These are phyloP conservation scores for Phyllotis vaccarum DNA, from an alignment of 2,797 vertebrate species.

Conservation along the genomic window DNA sequence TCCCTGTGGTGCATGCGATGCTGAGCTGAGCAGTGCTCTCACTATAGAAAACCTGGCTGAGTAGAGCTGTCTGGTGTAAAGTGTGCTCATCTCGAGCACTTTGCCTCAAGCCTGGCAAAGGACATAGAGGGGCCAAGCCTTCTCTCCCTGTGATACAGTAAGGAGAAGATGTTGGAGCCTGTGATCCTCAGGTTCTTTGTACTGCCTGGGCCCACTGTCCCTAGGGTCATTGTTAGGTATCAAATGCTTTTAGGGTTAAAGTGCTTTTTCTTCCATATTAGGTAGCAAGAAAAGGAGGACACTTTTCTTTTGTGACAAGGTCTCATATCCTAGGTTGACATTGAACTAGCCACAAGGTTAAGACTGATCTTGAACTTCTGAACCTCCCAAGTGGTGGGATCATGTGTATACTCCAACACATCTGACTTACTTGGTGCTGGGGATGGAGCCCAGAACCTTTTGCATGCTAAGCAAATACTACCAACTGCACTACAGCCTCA, in stretches of 20 bases:
- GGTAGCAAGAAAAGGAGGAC: neutral
- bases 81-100: neutral
- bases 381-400: neutral
- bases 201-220: neutral
- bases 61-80: neutral
- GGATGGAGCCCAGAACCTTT: neutral
- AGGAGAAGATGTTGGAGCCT: neutral
- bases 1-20: too few species aligned
- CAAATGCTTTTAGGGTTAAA: neutral
- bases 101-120: neutral
- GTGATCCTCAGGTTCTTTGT: neutral
- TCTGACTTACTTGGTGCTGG: neutral
- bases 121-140: neutral
- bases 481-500: neutral
- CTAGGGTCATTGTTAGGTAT: neutral
- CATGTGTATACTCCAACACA: too few species aligned
- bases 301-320: neutral
- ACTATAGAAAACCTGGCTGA: neutral
- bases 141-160: neutral
- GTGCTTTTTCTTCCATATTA: slow-evolving; percentile 27
- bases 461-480: neutral
- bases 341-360: neutral
- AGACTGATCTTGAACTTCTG: neutral
- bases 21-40: neutral
- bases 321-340: neutral